Base-by-base conservation (phyloP, 1,140 invertebrate genomes). In the Parasteatoda tepidariorum region DNA sequence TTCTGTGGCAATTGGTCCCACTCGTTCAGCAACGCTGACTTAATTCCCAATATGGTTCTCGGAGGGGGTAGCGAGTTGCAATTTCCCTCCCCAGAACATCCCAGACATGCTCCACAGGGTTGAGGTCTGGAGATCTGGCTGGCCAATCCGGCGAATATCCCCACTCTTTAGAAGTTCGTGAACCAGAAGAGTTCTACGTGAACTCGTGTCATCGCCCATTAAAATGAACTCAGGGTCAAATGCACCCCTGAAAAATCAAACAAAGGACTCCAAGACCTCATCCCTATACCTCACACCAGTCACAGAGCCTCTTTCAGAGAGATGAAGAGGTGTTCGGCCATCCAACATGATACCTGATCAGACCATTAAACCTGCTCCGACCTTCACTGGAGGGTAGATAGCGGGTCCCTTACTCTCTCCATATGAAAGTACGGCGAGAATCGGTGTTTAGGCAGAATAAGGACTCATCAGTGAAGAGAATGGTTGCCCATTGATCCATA, bases 391-490 rank as follows among this genome's bases (percentile, higher is more conserved):
- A 9, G 55, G 22, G 22, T 7, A 59, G 22, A n/a, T n/a, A 24
- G 15, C 55, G 55, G 22, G 6, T 59, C 15, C 55, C 15, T 24
- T 6, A n/a, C 5, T 59, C 15, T 59, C 55, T 18, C 15, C 15
- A 59, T 41, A 41, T 41, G 38, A 59, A 59, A 18, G 55, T 5
- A 59, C 55, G 55, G 22, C 18, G 55, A n/a, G 55, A 59, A 59
- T 59, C 55, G n/a, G 5, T 59, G 18, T 6, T 24, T 59, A 59
- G 22, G 55, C 55, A 9, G 55, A 59, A n/a, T 4, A n/a, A n/a
- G 55, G 55, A 59, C 55, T 59, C 55, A 24, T 59, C n/a, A 59
- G 18, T 59, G 55, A 59, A 59, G 55, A 59, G 18, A 59, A n/a
- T n/a, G 55, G 55, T n/a, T 4, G 18, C 55, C 5, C 55, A 59